Conservation (phyloP, 2,888 invertebrate genomes). For the Drosophila histrio region DNA sequence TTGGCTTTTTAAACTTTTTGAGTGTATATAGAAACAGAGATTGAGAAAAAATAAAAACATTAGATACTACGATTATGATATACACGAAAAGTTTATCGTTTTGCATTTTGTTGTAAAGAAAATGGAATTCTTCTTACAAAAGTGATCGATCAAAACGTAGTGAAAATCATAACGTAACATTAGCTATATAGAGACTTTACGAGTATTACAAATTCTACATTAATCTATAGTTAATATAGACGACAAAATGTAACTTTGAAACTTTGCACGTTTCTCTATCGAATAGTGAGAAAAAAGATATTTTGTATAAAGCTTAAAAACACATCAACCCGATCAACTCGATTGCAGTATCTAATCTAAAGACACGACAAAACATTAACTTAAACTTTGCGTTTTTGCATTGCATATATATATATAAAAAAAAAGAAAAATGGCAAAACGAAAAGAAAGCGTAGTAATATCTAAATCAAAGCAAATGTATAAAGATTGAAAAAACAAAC, state of each 20-base stretch:
- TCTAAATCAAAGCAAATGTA: conserved; percentile 74
- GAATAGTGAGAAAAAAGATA: conserved; percentile 31
- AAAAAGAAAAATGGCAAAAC: conserved; percentile 37
- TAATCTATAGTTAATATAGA: conserved; percentile 25
- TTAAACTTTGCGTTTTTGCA: conserved; percentile 44
- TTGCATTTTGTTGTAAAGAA: conserved; percentile 39
- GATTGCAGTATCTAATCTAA: conserved; percentile 21
- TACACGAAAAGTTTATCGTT: not conserved
- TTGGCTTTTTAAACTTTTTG: conserved; percentile 12
- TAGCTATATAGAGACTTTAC: conserved; percentile 49
- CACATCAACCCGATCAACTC: conserved; percentile 18
- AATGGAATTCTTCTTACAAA: conserved; percentile 52
- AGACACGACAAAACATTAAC: conserved; percentile 26
- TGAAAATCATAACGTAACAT: conserved; percentile 60
- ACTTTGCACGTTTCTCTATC: conserved; percentile 56
- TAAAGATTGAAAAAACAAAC: conserved; percentile 41
- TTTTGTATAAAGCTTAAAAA: conserved; percentile 68
- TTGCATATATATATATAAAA: conserved; percentile 56
- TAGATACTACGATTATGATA: not conserved
- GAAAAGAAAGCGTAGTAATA: conserved; percentile 74
- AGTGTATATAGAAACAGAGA: conserved; percentile 9
- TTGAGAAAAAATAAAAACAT: too few relatives aligned
- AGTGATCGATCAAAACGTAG: conserved; percentile 71
- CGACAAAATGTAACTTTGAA: conserved; percentile 30
- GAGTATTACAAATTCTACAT: conserved; percentile 33